Base-by-base conservation (phyloP, 1,140 invertebrate species). In the Temnothorax curvispinosus region DNA sequence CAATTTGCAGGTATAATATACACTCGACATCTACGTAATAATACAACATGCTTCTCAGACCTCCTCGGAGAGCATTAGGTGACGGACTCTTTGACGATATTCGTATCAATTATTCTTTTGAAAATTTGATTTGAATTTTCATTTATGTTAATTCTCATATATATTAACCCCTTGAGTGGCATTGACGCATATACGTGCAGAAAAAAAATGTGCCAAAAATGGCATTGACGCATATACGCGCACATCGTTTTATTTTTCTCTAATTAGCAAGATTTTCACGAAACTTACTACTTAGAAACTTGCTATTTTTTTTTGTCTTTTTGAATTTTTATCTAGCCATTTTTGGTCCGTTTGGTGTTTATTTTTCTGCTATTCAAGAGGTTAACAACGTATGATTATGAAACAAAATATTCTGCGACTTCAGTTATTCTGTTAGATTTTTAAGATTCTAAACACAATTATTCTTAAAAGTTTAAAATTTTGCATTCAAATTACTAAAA, bases 21-120 rank as follows among this genome's bases (percentile, higher is more conserved):
- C 18, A n/a, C 69, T 47, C 32, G n/a, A n/a, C 18, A 47, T 72
- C 27, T 60, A 21, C 9, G 47, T 41, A 74, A 84, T 84, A 84
- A 82, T 60, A 13, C 27, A 50, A 15, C 32, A 21, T 3, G 41
- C 11, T 13, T 47, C 15, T 67, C n/a, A 52, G 11, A 21, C 5
- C 27, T 56, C 21, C 13, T 11, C 7, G 18, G 15, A 75, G 47
- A 74, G 32, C 18, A 56, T 71, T 44, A 35, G n/a, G 2, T 21
- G 64, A n/a, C 2, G 8, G 5, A 47, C 11, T 67, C 0, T n/a
- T 27, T 9, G 41, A 21, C n/a, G 5, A 74, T 54, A 50, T 52
- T 65, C 1, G 7, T 15, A 35, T 44, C 13, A 15, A 72, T 56
- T 71, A 11, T 58, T n/a, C n/a, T 38, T 13, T 32, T 13, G 11